Conservation (phyloP, 1,140 invertebrate species). For the Cyclina sinensis region DNA sequence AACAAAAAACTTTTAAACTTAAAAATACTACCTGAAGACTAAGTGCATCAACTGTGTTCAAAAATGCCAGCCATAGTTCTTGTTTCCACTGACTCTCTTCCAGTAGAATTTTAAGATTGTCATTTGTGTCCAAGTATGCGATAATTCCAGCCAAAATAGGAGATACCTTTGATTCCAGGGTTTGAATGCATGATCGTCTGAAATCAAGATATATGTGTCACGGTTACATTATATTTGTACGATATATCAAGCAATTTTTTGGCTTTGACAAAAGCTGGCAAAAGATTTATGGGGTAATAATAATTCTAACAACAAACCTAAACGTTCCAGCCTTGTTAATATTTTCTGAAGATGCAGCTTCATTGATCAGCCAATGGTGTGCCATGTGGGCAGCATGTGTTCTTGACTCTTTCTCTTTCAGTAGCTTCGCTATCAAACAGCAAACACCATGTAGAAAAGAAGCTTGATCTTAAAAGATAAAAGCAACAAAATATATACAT, state of each 20-base stretch:
- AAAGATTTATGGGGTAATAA: neutral
- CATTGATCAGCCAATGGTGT: constrained; percentile 74
- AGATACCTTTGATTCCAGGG: constrained; percentile 73
- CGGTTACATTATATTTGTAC: neutral
- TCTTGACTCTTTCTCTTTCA: constrained; percentile 72
- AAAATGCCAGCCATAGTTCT: constrained; percentile 26
- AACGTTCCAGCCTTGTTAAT: constrained; percentile 78
- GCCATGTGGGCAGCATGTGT: constrained; percentile 41
- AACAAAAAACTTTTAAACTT: too few relatives aligned
- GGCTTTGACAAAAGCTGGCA: neutral
- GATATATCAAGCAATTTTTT: neutral
- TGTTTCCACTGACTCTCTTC: constrained; percentile 60
- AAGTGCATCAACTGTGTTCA: constrained; percentile 37
- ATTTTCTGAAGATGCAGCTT: constrained; percentile 72
- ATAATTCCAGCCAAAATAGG: constrained; percentile 77
- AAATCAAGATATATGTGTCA: neutral
- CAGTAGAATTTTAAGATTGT: constrained; percentile 77
- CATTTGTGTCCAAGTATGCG: constrained; percentile 78
- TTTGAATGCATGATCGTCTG: constrained; percentile 73
- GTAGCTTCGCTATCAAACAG: constrained; percentile 45
- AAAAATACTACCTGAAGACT: neutral
- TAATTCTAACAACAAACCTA: constrained; percentile 71
- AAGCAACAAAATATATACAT: too few relatives aligned
- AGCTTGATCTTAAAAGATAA: neutral
- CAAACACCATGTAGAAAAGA: constrained; percentile 18